A percentile compares a stretch with the other conserved stretches of the same genome.
These are phyloP conservation scores for Agapornis canus DNA, from an alignment of 2,797 vertebrate species.

Conservation along the genomic window DNA sequence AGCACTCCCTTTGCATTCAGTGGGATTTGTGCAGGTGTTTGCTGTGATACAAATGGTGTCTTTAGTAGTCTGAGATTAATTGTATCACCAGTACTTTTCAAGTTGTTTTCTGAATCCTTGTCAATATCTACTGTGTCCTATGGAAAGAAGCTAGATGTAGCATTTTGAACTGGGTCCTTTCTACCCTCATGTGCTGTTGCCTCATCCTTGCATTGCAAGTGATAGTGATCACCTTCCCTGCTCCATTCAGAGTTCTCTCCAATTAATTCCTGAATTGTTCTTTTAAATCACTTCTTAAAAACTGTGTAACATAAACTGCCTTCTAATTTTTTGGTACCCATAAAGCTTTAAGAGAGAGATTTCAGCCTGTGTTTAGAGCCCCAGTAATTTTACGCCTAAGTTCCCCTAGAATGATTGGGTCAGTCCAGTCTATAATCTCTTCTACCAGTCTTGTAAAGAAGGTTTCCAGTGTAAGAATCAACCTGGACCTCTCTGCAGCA, in stretches of 20 bases:
- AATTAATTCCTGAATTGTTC: background rate
- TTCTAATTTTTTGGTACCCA: background rate
- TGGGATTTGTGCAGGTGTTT: background rate
- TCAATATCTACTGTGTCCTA: background rate
- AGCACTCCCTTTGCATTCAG: rapidly evolving
- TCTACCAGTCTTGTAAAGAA: background rate
- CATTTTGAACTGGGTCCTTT: background rate
- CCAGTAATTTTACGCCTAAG: rapidly evolving
- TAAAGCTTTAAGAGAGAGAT: background rate
- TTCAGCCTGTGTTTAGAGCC: rapidly evolving
- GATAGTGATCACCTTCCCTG: background rate
- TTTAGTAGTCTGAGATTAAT: background rate
- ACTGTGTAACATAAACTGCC: background rate
- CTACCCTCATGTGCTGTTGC: background rate
- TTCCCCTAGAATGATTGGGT: background rate
- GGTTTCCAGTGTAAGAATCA: background rate
- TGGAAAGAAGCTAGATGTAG: background rate
- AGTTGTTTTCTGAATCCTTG: background rate
- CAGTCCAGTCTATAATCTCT: background rate
- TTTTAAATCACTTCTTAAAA: background rate
- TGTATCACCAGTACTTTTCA: background rate
- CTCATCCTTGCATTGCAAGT: background rate
- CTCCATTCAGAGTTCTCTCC: background rate
- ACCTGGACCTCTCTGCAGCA: background rate
- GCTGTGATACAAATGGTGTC: background rate